Conservation (phyloP, 2,797 vertebrate genomes). For the Sebastes alutus region DNA sequence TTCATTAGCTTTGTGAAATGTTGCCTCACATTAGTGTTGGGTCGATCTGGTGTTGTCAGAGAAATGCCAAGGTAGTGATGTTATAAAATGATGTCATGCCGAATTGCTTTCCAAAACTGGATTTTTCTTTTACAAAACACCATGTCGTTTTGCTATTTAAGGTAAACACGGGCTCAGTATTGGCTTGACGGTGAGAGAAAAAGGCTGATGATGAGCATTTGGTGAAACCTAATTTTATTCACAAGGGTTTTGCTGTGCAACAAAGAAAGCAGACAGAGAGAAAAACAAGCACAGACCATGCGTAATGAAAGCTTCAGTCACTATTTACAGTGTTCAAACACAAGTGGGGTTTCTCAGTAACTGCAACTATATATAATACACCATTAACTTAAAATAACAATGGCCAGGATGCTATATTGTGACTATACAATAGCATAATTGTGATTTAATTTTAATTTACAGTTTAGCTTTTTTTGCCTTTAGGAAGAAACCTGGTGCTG, state of each 20-base stretch:
- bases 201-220: not conserved
- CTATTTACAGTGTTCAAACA: conserved; percentile 2
- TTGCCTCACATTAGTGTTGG: not conserved
- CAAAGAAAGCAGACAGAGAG: not conserved
- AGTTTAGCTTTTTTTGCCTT: not conserved
- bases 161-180: not conserved
- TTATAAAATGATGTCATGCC: not conserved
- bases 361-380: not conserved
- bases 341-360: not conserved
- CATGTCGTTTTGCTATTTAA: not conserved
- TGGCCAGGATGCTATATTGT: not conserved
- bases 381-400: not conserved
- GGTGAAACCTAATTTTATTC: not conserved
- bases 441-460: not conserved
- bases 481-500: not conserved
- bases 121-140: not conserved
- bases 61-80: not conserved
- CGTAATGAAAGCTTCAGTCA: not conserved
- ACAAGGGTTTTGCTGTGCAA: not conserved
- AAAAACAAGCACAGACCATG: not conserved
- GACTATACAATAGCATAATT: not conserved
- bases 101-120: not conserved
- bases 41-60: not conserved
- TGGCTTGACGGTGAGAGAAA: not conserved
- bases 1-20: not conserved